These are phyloP conservation scores for Polymixis flavicincta DNA, from an alignment of 2,888 invertebrate genomes.

Conservation along the genomic window DNA sequence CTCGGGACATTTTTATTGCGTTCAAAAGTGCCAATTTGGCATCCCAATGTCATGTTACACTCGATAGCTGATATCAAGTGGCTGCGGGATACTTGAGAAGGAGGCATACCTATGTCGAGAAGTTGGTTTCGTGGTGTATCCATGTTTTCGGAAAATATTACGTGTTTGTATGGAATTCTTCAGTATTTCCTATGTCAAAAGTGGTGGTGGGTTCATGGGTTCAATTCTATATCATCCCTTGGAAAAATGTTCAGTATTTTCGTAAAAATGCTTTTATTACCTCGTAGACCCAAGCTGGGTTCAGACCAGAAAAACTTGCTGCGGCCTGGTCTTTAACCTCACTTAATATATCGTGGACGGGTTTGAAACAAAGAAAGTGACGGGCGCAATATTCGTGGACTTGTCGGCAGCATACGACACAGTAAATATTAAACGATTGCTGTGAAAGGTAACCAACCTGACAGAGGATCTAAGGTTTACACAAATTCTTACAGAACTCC, in stretches of 20 bases:
- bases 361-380: too few species aligned
- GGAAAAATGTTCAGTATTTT: not conserved
- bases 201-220: not conserved
- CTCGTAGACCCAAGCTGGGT: too few species aligned
- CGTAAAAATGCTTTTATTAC: not conserved
- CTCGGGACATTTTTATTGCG: slow-evolving; percentile 70
- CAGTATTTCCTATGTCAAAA: not conserved
- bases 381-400: too few species aligned
- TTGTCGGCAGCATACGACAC: too few species aligned
- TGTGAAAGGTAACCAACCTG: too few species aligned
- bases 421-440: too few species aligned
- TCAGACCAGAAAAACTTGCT: too few species aligned
- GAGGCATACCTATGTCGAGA: slow-evolving; percentile 53
- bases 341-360: too few species aligned
- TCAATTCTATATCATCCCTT: not conserved
- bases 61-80: slow-evolving; percentile 67
- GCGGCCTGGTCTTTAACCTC: too few species aligned
- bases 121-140: slow-evolving; percentile 1
- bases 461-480: too few species aligned
- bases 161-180: not conserved
- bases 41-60: slow-evolving; percentile 72
- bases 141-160: not conserved
- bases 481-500: not conserved
- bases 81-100: slow-evolving; percentile 63
- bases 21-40: slow-evolving; percentile 79